Evolutionary conservation across 2,797 vertebrate species (phyloP).

Genomic region (Apogon talboti): DNA sequence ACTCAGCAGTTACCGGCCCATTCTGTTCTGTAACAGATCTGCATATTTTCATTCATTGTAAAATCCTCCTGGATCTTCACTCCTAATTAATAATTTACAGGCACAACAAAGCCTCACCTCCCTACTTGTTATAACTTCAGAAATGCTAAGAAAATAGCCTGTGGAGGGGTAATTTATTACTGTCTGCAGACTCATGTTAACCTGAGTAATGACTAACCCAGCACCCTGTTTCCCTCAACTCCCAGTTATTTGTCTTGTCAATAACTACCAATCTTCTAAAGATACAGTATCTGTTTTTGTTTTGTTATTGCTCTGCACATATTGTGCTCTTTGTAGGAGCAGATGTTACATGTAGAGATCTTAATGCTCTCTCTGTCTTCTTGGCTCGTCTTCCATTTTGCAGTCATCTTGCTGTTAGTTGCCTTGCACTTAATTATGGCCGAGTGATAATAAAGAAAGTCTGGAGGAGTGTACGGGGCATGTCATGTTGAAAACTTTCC

Average conservation of each 20-base stretch:
- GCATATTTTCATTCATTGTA: conserved; percentile 6
- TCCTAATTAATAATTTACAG: conserved; percentile 52
- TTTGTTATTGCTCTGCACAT: conserved; percentile 21
- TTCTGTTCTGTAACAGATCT: conserved; percentile 16
- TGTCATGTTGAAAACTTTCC: conserved; percentile 40
- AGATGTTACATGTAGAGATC: conserved; percentile 27
- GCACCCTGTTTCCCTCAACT: conserved; percentile 26
- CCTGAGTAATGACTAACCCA: conserved; percentile 60
- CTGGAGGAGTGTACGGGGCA: conserved; percentile 30
- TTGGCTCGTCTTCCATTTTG: conserved; percentile 60
- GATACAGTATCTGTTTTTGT: too few species aligned
- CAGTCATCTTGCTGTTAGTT: conserved; percentile 68
- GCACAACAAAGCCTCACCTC: conserved; percentile 29
- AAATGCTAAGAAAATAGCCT: conserved; percentile 28
- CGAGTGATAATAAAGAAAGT: conserved; percentile 62
- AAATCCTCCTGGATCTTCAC: conserved; percentile 16
- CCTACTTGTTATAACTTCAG: conserved; percentile 37
- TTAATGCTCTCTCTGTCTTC: conserved; percentile 24
- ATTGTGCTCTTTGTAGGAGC: conserved; percentile 35
- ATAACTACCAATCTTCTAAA: conserved; percentile 47
- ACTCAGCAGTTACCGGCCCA: conserved; percentile 21
- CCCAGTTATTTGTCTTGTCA: conserved; percentile 56
- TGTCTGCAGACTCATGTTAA: conserved; percentile 43
- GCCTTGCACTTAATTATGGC: conserved; percentile 76
- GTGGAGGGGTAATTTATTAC: conserved; percentile 42